Evolutionary conservation across 2,113 vertebrate species (phyloP).

Genomic region (Apeltes quadracus): DNA sequence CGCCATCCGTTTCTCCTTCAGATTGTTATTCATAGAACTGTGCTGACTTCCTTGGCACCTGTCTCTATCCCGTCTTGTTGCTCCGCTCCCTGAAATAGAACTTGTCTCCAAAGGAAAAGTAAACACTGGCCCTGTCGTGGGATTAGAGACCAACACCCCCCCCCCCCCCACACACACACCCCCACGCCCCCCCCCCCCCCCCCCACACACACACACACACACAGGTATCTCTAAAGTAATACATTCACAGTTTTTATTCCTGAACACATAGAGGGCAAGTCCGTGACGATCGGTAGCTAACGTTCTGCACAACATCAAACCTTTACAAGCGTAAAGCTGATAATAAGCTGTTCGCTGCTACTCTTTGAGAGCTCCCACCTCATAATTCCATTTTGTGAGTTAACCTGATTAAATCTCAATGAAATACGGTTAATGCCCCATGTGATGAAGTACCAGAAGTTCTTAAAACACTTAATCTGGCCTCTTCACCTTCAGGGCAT

Average conservation of each 20-base stretch:
- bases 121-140: constrained; percentile 71
- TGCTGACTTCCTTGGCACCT: constrained; percentile 77
- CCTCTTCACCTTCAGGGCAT: not conserved
- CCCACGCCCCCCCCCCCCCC: constrained; percentile 12
- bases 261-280: constrained; percentile 5
- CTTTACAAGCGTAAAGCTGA: not conserved
- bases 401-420: constrained; percentile 11
- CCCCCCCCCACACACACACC: constrained; percentile 8
- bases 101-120: constrained; percentile 72
- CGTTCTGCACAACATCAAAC: not conserved
- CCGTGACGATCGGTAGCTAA: not conserved
- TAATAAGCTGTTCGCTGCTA: not conserved
- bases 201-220: constrained; percentile 17
- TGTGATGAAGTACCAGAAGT: not conserved
- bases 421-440: not conserved
- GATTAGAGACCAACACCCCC: constrained; percentile 58
- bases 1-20: constrained; percentile 51
- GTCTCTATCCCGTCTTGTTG: constrained; percentile 69
- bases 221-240: constrained; percentile 22
- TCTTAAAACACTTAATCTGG: not conserved
- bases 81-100: constrained; percentile 76
- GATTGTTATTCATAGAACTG: constrained; percentile 72
- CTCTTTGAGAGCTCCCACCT: not conserved
- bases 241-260: constrained; percentile 25
- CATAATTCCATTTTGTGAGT: not conserved